phyloP scores from a whole-genome alignment of 2,888 invertebrate genomes.

The Aspidiotus destructor region DNA sequence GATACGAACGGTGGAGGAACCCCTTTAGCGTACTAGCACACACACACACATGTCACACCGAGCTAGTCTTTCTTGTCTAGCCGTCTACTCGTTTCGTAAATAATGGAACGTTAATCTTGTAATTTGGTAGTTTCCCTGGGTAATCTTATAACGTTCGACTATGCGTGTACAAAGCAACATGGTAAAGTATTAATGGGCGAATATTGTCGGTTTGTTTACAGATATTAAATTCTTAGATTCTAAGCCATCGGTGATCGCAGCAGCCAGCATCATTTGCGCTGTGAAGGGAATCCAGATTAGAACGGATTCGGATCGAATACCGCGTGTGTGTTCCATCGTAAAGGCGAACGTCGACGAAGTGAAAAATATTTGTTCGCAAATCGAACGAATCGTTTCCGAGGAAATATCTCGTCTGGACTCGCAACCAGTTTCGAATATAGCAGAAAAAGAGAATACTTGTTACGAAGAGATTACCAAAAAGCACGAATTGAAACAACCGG shows the following conservation, averaged over 20 bases:
- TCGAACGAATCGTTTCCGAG: conserved; percentile 23
- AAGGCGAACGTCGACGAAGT: conserved; percentile 14
- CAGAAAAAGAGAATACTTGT: conserved; percentile 6
- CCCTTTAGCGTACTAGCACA: too few species aligned
- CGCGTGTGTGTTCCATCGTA: conserved; percentile 17
- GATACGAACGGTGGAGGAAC: too few species aligned
- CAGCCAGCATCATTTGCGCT: conserved; percentile 20
- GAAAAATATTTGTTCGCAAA: conserved; percentile 8
- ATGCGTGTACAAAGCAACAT: too few species aligned
- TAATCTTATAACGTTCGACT: too few species aligned
- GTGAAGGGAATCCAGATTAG: conserved; percentile 20
- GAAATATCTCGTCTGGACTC: conserved; percentile 17
- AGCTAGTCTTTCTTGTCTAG: too few species aligned
- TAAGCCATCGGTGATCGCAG: conserved; percentile 24
- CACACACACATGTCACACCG: too few species aligned
- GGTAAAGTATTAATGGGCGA: too few species aligned
- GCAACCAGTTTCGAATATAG: conserved; percentile 15
- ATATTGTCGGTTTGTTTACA: conserved; percentile 1
- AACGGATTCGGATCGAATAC: conserved; percentile 18
- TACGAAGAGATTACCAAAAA: neutral
- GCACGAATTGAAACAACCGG: conserved; percentile 12
- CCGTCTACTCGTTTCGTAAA: too few species aligned
- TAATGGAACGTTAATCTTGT: too few species aligned
- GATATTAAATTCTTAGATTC: conserved; percentile 13
- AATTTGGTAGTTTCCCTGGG: too few species aligned